Evolutionary conservation across 2,888 invertebrate genomes (phyloP), one percentile per base, ranked within the genome.

Genomic region (Pheosia tremula): DNA sequence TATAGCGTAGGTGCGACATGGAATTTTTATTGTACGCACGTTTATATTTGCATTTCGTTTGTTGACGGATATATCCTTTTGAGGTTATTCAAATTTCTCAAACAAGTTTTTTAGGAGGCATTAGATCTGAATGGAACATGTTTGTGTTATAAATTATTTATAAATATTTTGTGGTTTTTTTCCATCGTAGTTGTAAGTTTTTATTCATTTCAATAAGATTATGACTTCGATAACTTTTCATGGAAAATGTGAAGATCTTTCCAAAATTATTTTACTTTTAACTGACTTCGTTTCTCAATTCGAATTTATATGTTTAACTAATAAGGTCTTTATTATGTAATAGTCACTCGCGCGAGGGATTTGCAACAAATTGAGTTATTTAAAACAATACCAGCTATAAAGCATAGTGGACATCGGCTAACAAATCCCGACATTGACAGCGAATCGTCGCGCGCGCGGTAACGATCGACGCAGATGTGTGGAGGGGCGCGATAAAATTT

Each of bases 381-480:
- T 60, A 68, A 76, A 75, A 74, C 72, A 74, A 77, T 69, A 64
- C 63, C 56, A 67, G 62, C 57, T 41, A 61, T 72, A 68, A 65
- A 67, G 59, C 58, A 61, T 57, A 71, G 74, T 67, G 68, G 67
- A 67, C 67, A 63, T 47, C 56, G 60, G 63, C 60, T 57, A 65
- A 43, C 5, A 39, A 39, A 39, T 41, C 39, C n/a, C 39, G 55
- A 13, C 39, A 53, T 43, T 39, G 55, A 57, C 68, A 68, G 43
- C 70, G 66, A 72, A 72, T 59, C 66, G 65, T 67, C 69, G 69
- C 65, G 65, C 67, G 61, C 60, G 62, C 63, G 68, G 71, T 78
- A 77, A 80, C 80, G 78, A 78, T 72, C 77, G 77, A 60, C 74
- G 76, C 85, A 84, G 81, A 84, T 83, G 85, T 83, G 85, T 77